Evolutionary conservation across 2,113 vertebrate genomes (phyloP).

Genomic region (Echinops telfairi): DNA sequence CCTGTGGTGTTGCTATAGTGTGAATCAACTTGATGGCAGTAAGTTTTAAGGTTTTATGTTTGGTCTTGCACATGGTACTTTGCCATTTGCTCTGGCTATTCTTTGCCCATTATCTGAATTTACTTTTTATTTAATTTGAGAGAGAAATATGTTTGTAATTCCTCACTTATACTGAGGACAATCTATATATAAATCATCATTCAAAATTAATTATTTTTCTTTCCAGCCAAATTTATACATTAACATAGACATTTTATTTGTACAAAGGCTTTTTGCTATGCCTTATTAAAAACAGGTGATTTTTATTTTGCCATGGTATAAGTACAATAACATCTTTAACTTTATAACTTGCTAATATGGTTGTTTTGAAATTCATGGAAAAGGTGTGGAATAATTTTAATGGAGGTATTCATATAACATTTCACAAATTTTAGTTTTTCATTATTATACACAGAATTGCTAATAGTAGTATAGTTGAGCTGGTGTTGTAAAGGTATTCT

Average conservation of each 20-base stretch:
- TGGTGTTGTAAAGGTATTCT: too few species aligned
- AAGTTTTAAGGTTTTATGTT: too few species aligned
- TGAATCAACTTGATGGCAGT: too few species aligned
- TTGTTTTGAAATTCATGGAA: neutral
- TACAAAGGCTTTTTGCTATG: neutral
- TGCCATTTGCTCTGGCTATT: neutral
- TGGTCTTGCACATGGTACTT: neutral
- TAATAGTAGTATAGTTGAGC: too few species aligned
- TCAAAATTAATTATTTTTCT: neutral
- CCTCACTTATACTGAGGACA: too few species aligned
- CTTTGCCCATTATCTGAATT: neutral
- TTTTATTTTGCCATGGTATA: neutral
- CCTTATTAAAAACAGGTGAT: slow-evolving; percentile 26
- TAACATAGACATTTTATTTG: slow-evolving; percentile 7
- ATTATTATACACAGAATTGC: neutral
- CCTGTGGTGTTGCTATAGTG: too few species aligned
- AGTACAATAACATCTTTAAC: neutral
- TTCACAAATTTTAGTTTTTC: neutral
- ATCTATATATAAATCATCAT: neutral
- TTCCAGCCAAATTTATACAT: neutral
- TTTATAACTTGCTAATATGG: neutral
- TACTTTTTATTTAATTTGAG: neutral
- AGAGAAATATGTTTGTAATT: neutral
- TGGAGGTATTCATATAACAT: neutral
- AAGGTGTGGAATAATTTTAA: neutral